Conservation (phyloP, 2,113 vertebrate species). For the Apus apus region DNA sequence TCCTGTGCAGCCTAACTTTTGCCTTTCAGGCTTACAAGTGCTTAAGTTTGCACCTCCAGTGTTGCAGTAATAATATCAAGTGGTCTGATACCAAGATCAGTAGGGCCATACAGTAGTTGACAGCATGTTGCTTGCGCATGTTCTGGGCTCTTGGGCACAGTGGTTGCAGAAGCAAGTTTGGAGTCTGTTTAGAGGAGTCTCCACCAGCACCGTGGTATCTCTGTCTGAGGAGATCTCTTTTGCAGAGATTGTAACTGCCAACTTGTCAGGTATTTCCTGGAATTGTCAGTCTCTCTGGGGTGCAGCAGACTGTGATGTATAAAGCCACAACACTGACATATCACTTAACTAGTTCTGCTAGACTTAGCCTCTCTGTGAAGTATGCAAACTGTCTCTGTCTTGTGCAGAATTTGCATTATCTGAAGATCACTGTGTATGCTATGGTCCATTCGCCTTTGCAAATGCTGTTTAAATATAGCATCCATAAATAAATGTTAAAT, state of each 20-base stretch:
- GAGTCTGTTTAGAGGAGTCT: neutral
- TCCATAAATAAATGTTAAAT: constrained; percentile 90
- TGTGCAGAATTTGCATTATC: constrained; percentile 75
- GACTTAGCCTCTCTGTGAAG: constrained; percentile 59
- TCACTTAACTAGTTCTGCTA: constrained; percentile 52
- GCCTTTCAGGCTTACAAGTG: neutral
- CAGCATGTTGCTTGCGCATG: neutral
- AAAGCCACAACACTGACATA: constrained; percentile 48
- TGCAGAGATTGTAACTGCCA: neutral
- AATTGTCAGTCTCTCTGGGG: neutral
- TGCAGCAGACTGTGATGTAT: neutral
- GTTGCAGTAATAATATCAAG: neutral
- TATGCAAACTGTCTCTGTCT: constrained; percentile 35
- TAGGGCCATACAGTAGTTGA: accelerated
- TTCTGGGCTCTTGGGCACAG: neutral
- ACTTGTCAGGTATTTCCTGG: constrained; percentile 47
- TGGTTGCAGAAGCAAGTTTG: neutral
- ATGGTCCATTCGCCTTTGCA: constrained; percentile 74
- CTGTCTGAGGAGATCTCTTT: neutral
- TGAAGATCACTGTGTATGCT: constrained; percentile 68
- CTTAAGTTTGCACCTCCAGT: neutral
- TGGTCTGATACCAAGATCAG: neutral
- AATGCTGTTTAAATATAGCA: constrained; percentile 82
- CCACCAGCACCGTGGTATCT: neutral
- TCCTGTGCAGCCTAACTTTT: neutral